Percentiles rank a stretch among this genome's conserved stretches.
These are phyloP conservation scores for Sturmia bella DNA, from an alignment of 2,888 invertebrate species.

Conservation along the genomic window DNA sequence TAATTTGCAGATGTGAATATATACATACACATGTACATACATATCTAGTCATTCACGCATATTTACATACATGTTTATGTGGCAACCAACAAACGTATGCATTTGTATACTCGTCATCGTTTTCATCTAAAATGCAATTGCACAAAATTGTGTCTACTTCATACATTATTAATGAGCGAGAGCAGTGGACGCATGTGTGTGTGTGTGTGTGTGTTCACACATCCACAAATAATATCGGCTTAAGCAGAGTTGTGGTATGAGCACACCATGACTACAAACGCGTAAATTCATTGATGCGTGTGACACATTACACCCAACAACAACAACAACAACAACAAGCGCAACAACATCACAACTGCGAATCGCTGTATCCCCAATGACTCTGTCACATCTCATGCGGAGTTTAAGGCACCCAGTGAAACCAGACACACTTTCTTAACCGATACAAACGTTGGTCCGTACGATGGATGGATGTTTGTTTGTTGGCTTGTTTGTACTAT, in stretches of 20 bases:
- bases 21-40: too few species aligned
- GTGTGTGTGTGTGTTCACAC: not conserved
- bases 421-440: not conserved
- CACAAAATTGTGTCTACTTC: too few species aligned
- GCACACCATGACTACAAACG: constrained; percentile 16
- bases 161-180: too few species aligned
- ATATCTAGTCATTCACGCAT: too few species aligned
- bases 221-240: not conserved
- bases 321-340: constrained; percentile 16
- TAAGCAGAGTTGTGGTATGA: not conserved
- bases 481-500: not conserved
- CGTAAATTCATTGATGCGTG: constrained; percentile 67
- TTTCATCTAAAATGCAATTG: too few species aligned
- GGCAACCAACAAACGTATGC: too few species aligned
- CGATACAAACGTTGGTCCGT: not conserved
- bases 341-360: constrained; percentile 11
- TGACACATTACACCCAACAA: constrained; percentile 63
- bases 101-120: too few species aligned
- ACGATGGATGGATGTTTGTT: not conserved
- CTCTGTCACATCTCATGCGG: constrained; percentile 51
- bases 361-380: constrained; percentile 48
- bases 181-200: not conserved
- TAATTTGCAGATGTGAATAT: not conserved
- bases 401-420: constrained; percentile 37
- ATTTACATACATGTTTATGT: too few species aligned